Base-by-base conservation (phyloP, 1,140 invertebrate genomes). In the Telenomus remus region DNA sequence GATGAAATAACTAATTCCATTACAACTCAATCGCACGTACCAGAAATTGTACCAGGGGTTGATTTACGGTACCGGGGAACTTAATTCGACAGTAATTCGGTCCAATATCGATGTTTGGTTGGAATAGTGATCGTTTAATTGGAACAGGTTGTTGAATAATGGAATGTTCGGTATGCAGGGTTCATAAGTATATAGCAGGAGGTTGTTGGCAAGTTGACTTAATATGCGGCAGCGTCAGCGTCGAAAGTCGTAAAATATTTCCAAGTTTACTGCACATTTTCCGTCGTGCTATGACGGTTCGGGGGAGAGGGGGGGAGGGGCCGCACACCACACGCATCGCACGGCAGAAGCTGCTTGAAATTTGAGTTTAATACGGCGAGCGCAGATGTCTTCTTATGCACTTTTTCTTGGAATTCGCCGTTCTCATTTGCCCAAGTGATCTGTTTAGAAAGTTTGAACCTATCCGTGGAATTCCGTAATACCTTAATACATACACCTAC, bases 321-420 rank as follows among this genome's bases (percentile, higher is more conserved):
- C 19, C 19, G 19, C 19, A 27, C 19, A 27, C 19, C 19, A 27
- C 19, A 27, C 19, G 19, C 19, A 6, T 27, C 14, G 42, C 48
- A 34, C 35, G 46, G 43, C 27, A 4, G 46, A 44, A 13, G 61
- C 49, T 66, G 61, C 66, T 54, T 68, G 50, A 77, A 77, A 77
- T 61, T 77, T 54, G 42, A 77, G 57, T 77, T 77, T 68, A 73
- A 77, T 64, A 77, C 27, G 37, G 50, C 51, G 49, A 43, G 53
- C 39, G 48, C 9, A 56, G 39, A 39, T 33, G 12, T 43, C 47
- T 37, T 44, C 14, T 39, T 16, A 39, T 54, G 13, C 46, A 61
- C 43, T 57, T 66, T 61, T 59, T 33, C 33, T 9, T 27, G 14
- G 8, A 10, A 16, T 59, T 50, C 35, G 53, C 53, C 57, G 68